Conservation (phyloP, 2,113 vertebrate genomes). For the Nesospiza acunhae region DNA sequence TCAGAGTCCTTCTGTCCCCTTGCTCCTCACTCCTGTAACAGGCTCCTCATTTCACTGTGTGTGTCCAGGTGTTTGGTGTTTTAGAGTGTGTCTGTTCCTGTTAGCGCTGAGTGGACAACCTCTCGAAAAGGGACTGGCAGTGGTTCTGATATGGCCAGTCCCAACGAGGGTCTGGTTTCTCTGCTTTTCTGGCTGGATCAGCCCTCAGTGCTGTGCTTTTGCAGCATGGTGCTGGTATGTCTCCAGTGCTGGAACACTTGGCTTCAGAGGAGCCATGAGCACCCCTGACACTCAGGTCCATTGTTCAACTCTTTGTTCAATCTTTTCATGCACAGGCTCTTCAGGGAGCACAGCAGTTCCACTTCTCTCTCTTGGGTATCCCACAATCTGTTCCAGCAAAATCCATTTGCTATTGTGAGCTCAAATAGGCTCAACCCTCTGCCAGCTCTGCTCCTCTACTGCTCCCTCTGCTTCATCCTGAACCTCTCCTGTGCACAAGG, state of each 20-base stretch:
- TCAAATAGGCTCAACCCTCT: background rate
- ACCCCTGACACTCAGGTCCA: background rate
- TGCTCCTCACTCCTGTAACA: background rate
- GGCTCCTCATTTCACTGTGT: background rate
- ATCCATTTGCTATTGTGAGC: background rate
- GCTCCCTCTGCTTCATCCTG: background rate
- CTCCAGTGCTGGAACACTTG: background rate
- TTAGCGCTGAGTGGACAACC: background rate
- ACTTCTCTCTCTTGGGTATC: background rate
- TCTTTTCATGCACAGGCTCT: background rate
- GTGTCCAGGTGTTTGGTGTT: background rate
- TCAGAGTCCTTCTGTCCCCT: background rate
- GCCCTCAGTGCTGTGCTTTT: background rate
- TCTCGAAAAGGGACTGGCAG: background rate
- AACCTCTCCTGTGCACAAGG: background rate
- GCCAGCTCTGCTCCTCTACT: background rate
- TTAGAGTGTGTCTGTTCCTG: background rate
- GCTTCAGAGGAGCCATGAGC: background rate
- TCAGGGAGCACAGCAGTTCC: background rate
- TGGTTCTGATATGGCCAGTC: background rate
- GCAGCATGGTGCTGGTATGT: background rate
- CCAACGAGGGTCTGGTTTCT: accelerated
- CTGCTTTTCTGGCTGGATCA: background rate
- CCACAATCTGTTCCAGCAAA: background rate
- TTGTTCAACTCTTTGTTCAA: background rate